A percentile compares a stretch with the other conserved stretches of the same genome.
These are phyloP conservation scores for Phortica okadai DNA, from an alignment of 2,888 invertebrate genomes.

Conservation along the genomic window DNA sequence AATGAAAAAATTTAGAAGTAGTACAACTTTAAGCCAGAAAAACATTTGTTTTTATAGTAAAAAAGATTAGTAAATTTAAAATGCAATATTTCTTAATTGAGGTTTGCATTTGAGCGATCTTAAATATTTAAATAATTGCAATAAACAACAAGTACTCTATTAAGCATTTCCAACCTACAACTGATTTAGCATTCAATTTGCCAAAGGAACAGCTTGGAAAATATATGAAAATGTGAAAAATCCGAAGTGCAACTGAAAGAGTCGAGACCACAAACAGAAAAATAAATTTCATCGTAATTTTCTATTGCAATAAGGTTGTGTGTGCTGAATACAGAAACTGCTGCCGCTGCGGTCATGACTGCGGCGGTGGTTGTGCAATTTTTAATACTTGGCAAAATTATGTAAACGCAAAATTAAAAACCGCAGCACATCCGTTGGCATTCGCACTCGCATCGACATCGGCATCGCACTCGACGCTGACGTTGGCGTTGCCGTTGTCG, in stretches of 20 bases:
- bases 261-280: neutral
- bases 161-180: neutral
- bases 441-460: neutral
- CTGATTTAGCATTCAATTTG: neutral
- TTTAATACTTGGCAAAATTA: conserved; percentile 29
- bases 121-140: neutral
- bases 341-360: neutral
- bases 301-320: conserved; percentile 14
- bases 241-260: neutral
- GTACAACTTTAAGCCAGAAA: no score
- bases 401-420: conserved; percentile 32
- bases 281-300: conserved; percentile 15
- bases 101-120: no score
- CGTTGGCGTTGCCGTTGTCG: neutral
- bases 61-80: no score
- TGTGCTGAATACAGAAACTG: neutral
- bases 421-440: conserved; percentile 23
- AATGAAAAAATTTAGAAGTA: no score
- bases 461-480: neutral
- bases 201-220: neutral
- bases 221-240: neutral
- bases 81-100: no score
- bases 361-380: neutral
- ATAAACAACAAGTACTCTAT: neutral
- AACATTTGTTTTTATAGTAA: no score